Base-by-base conservation (phyloP, 2,888 invertebrate species). In the Rhagophthalmus giganteus region DNA sequence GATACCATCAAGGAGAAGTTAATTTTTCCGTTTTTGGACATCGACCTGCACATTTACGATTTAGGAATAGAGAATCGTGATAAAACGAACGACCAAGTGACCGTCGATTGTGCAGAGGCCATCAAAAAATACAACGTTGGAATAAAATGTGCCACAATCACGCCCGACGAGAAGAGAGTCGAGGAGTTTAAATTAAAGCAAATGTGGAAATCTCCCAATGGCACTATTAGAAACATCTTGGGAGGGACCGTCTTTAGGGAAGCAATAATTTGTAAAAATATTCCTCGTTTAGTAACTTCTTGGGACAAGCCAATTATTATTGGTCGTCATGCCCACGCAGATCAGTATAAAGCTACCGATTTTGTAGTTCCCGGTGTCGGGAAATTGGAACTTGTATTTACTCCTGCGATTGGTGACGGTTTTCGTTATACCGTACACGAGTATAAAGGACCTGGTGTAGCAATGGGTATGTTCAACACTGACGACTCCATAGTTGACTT, bases 291-390 rank as follows among this genome's bases (percentile, higher is more conserved):
- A 49, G 98, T 99, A 0, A 85, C 88, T 32, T 88, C 92, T 25
- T 99, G 99, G 99, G 86, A 85, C 34, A 88, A 96, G 67, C 96
- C 98, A 3, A 99, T 99, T 62, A 90, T 99, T 44, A 98, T 99
- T 68, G 99, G 98, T 2, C 90, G 98, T 79, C 98, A 99, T 72
- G 98, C 98, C 41, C 93, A 97, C 71, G 98, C 92, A 25, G 98
- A 98, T 78, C 97, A 96, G 74, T 96, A 96, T 74, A 94, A 93
- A 76, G 97, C 97, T 0, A 94, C 94, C 8, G 98, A 99, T 76
- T 95, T 97, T 75, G 82, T 98, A 7, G 92, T 98, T 0, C 95
- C 96, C 37, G 88, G 90, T 3, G 83, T 87, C 37, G 98, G 98
- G 14, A 92, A 85, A 69, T 77, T 99, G 25, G 90, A 93, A 69